Evolutionary conservation across 2,113 vertebrate genomes (phyloP).

Genomic region (Phylloscopus trochilus): DNA sequence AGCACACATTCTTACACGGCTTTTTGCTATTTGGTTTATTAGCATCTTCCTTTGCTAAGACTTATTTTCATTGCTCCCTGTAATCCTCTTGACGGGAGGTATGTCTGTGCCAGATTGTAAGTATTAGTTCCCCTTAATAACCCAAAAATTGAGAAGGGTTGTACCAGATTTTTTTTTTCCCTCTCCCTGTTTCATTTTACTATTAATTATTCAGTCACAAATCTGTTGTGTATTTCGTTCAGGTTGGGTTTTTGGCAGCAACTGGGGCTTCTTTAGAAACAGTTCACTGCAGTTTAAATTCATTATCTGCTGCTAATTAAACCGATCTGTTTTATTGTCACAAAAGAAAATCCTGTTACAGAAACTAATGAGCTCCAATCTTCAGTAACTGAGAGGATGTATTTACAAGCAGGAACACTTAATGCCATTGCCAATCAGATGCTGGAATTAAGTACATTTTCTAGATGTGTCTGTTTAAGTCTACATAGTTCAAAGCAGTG

Average conservation of each 20-base stretch:
- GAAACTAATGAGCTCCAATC: slow-evolving; percentile 37
- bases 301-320: slow-evolving; percentile 72
- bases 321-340: slow-evolving; percentile 58
- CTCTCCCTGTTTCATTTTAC: background rate
- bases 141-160: background rate
- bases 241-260: slow-evolving; percentile 10
- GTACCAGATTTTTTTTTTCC: background rate
- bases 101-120: background rate
- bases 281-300: slow-evolving; percentile 54
- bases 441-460: background rate
- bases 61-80: background rate
- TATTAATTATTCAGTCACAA: background rate
- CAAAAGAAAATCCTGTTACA: slow-evolving; percentile 68
- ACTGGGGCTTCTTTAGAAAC: slow-evolving; percentile 1
- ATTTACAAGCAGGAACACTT: background rate
- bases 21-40: background rate
- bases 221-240: background rate
- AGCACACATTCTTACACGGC: background rate
- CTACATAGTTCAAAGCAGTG: background rate
- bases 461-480: background rate
- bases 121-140: background rate
- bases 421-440: background rate
- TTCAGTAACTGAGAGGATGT: background rate
- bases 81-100: background rate
- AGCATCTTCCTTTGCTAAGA: background rate